A percentile compares a stretch with the other conserved stretches of the same genome.
Conservation (phyloP, 2,113 vertebrate genomes). For the Anhinga anhinga region DNA sequence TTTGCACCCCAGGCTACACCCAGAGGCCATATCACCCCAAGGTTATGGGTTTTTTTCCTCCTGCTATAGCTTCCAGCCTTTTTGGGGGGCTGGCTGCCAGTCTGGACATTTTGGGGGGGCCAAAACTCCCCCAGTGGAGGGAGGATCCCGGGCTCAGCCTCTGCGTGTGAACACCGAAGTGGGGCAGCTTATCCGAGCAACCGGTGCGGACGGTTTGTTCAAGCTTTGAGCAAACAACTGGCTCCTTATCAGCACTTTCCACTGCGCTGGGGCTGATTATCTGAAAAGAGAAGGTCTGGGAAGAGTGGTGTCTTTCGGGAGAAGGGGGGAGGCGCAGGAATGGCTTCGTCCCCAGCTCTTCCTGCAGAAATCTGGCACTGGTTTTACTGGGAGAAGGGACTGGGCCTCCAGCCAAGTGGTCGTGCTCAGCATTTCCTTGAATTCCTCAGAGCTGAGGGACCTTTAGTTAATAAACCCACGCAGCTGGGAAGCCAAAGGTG, state of each 20-base stretch:
- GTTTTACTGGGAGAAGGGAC: neutral
- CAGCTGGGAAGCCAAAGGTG: slow-evolving; percentile 58
- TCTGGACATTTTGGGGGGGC: neutral
- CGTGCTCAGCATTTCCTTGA: slow-evolving; percentile 21
- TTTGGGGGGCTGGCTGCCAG: neutral
- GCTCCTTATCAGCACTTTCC: slow-evolving; percentile 60
- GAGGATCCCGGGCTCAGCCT: neutral
- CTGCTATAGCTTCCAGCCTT: neutral
- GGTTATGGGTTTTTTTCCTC: neutral
- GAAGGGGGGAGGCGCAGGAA: neutral
- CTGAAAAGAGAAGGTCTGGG: slow-evolving; percentile 32
- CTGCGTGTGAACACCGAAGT: neutral
- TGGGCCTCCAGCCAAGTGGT: slow-evolving; percentile 19
- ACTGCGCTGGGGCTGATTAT: neutral
- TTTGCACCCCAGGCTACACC: neutral
- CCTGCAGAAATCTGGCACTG: neutral
- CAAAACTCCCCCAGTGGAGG: neutral
- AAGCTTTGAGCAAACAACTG: slow-evolving; percentile 57
- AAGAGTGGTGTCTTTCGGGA: slow-evolving; percentile 6
- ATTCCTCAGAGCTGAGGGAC: slow-evolving; percentile 34
- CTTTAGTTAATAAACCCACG: slow-evolving; percentile 46
- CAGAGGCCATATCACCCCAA: neutral
- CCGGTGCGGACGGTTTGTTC: neutral
- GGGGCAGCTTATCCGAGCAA: neutral
- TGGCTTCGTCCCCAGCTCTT: neutral